phyloP scores from a whole-genome alignment of 2,113 vertebrate species.

The Aspiorhynchus laticeps region DNA sequence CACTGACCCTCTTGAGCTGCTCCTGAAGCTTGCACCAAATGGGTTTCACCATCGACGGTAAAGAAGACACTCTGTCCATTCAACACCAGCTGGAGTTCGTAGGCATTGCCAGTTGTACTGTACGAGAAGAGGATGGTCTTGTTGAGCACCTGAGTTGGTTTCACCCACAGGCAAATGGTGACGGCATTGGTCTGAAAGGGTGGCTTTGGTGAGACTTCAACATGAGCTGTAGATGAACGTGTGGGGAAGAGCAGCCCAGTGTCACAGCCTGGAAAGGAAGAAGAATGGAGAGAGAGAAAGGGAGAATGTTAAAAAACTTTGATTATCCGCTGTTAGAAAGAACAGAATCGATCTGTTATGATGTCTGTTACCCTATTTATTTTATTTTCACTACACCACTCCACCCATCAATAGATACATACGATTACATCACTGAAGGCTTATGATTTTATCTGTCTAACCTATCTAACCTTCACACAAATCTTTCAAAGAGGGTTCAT shows the following conservation, averaged over 20 bases:
- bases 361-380: background rate
- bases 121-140: slow-evolving; percentile 93
- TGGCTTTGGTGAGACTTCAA: slow-evolving; percentile 76
- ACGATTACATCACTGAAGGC: background rate
- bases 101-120: slow-evolving; percentile 84
- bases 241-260: slow-evolving; percentile 90
- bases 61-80: slow-evolving; percentile 72
- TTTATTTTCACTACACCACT: background rate
- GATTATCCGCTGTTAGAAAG: background rate
- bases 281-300: slow-evolving; percentile 15
- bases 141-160: slow-evolving; percentile 81
- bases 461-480: background rate
- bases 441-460: background rate
- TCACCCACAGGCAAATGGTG: slow-evolving; percentile 89
- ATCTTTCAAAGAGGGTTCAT: background rate
- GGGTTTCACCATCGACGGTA: slow-evolving; percentile 77
- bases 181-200: slow-evolving; percentile 78
- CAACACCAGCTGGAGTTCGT: slow-evolving; percentile 90
- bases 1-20: slow-evolving; percentile 74
- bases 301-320: background rate
- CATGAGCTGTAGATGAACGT: slow-evolving; percentile 89
- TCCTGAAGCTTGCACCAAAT: slow-evolving; percentile 69
- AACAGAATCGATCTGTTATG: background rate
- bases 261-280: slow-evolving; percentile 82
- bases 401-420: background rate